Evolutionary conservation across 1,140 invertebrate species (phyloP), one percentile per base, ranked within the genome.

Genomic region (Bombyx mandarina): DNA sequence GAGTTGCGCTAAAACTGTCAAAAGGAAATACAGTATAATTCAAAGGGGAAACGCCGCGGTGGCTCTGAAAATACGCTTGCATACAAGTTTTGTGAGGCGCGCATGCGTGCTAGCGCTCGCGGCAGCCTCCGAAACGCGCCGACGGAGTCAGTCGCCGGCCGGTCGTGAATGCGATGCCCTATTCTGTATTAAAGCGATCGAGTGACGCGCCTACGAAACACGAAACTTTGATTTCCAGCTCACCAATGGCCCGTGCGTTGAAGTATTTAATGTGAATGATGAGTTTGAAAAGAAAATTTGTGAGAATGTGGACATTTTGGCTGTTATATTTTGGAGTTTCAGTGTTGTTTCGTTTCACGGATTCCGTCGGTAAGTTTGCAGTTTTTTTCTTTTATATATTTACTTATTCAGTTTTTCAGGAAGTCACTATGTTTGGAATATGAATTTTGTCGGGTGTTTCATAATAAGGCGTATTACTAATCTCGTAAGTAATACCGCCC

Each of bases 281-380:
- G 56, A 44, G 54, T 51, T 58, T 56, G 8, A 63, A 52, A 57
- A 58, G 26, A 35, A 35, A 66, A 45, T 62, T 69, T 58, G 73
- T 77, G 77, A 76, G 79, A 66, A 75, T 75, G 79, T 81, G 75
- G 68, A 61, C 56, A 49, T 63, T 65, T 1, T 35, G 26, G 62
- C 57, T 82, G 58, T 54, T 81, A 58, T 65, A 75, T 67, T 63
- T 79, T 62, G 81, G 81, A 84, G 64, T 82, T 82, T 74, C 81
- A 85, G 79, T 85, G 79, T 72, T 81, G 67, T 81, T 81, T 57
- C 65, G 66, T 47, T 79, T 70, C 72, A 79, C 81, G 73, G 78
- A 82, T 67, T 85, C 81, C 53, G 75, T 85, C 54, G 81, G 81
- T 85, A 64, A 82, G 81, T 81, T 71, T 35, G 26, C 4, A 35